These are phyloP conservation scores for Sinocyclocheilus grahami DNA, from an alignment of 2,113 vertebrate species.

Conservation along the genomic window DNA sequence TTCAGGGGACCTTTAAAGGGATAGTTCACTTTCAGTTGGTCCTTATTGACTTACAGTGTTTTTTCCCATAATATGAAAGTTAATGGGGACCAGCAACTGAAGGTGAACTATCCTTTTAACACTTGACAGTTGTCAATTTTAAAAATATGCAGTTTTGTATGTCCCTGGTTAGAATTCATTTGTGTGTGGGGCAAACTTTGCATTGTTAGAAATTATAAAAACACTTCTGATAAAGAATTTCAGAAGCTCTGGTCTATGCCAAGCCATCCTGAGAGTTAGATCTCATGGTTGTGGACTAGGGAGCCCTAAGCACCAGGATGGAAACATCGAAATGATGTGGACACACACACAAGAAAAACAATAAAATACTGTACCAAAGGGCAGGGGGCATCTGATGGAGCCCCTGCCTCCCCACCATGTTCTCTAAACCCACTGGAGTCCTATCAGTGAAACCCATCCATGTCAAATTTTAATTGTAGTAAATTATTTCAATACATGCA, in stretches of 20 bases:
- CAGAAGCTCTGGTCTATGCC: background rate
- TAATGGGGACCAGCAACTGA: no score
- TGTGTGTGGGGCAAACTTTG: background rate
- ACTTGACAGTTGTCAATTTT: background rate
- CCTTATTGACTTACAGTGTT: no score
- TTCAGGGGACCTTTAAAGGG: no score
- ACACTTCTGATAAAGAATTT: background rate
- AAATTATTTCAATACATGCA: background rate
- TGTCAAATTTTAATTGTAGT: background rate
- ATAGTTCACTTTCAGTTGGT: no score
- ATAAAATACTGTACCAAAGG: conserved; percentile 77
- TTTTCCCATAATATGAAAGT: no score
- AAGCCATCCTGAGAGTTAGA: conserved; percentile 18
- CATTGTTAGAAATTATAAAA: background rate
- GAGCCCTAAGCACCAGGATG: conserved; percentile 22
- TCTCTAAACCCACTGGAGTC: conserved; percentile 59
- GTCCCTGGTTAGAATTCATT: background rate
- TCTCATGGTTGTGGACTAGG: background rate
- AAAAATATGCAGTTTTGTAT: background rate
- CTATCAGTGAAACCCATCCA: conserved; percentile 71
- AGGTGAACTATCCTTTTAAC: no score
- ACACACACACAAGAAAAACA: background rate
- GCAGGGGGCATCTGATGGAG: conserved; percentile 75
- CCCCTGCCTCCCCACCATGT: conserved; percentile 68
- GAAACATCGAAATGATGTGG: background rate